These are phyloP conservation scores for Ceuthmochares aereus DNA, from an alignment of 2,113 vertebrate genomes.

Conservation along the genomic window DNA sequence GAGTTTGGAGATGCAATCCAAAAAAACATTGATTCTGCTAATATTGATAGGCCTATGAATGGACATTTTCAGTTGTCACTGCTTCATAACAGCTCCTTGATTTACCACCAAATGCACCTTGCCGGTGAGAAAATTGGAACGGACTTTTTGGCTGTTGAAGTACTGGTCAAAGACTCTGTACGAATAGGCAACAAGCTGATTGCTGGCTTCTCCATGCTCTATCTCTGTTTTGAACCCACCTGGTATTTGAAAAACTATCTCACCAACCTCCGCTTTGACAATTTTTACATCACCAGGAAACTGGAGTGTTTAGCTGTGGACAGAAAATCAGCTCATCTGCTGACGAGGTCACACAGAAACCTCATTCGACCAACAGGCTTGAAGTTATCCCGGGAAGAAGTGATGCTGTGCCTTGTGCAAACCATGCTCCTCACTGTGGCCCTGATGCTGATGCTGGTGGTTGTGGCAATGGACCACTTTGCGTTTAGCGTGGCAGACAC, in stretches of 20 bases:
- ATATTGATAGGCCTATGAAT: conserved; percentile 27
- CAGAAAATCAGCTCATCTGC: conserved; percentile 36
- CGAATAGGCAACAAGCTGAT: conserved; percentile 75
- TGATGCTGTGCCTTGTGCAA: conserved; percentile 71
- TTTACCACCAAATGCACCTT: conserved; percentile 70
- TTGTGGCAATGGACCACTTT: conserved; percentile 80
- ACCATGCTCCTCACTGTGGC: conserved; percentile 78
- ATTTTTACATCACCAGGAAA: conserved; percentile 76
- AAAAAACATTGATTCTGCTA: background rate
- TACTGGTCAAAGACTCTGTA: conserved; percentile 52
- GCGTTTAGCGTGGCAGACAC: conserved; percentile 78
- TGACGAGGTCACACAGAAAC: conserved; percentile 44
- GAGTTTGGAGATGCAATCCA: conserved; percentile 72
- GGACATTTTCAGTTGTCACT: conserved; percentile 68
- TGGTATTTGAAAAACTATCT: conserved; percentile 88
- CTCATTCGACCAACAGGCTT: conserved; percentile 61
- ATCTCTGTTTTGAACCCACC: conserved; percentile 78
- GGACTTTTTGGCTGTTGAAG: conserved; percentile 78
- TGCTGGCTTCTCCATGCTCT: conserved; percentile 78
- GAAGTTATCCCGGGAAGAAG: conserved; percentile 80
- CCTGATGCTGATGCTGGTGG: conserved; percentile 74
- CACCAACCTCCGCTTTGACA: conserved; percentile 86
- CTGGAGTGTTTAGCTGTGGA: conserved; percentile 51
- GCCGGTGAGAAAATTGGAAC: conserved; percentile 77
- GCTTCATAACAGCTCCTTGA: conserved; percentile 73